phyloP scores from a whole-genome alignment of 2,888 invertebrate species.

The Sepioteuthis lessoniana region DNA sequence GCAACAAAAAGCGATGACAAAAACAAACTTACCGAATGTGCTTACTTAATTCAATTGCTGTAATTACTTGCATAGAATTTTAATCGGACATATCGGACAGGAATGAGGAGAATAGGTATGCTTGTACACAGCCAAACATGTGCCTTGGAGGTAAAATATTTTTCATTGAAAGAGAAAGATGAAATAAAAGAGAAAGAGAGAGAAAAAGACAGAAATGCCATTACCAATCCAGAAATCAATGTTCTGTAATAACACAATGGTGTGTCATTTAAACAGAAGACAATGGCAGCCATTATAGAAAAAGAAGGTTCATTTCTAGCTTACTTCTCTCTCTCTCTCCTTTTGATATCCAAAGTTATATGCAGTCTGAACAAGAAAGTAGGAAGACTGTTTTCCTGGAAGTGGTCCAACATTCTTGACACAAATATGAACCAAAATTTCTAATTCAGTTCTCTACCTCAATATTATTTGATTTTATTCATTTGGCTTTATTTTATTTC shows the following conservation, averaged over 20 bases:
- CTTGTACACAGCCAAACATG: constrained; percentile 18
- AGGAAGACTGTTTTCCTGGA: constrained; percentile 7
- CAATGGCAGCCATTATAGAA: background rate
- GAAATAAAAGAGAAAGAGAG: background rate
- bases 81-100: constrained; percentile 2
- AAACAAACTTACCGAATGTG: constrained; percentile 23
- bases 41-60: constrained; percentile 23
- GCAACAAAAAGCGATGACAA: background rate
- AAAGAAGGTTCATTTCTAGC: background rate
- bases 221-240: constrained; percentile 6
- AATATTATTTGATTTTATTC: background rate
- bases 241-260: background rate
- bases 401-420: background rate
- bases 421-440: constrained; percentile 6
- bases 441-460: background rate
- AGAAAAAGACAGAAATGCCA: background rate
- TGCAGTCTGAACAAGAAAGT: background rate
- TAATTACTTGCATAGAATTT: constrained; percentile 23
- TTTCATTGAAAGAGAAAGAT: background rate
- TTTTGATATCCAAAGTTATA: background rate
- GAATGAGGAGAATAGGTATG: constrained; percentile 18
- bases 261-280: background rate
- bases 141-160: background rate
- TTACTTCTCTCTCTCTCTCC: background rate
- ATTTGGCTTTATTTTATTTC: background rate